Evolutionary conservation across 2,797 vertebrate species (phyloP).

Genomic region (Propithecus deckenii): DNA sequence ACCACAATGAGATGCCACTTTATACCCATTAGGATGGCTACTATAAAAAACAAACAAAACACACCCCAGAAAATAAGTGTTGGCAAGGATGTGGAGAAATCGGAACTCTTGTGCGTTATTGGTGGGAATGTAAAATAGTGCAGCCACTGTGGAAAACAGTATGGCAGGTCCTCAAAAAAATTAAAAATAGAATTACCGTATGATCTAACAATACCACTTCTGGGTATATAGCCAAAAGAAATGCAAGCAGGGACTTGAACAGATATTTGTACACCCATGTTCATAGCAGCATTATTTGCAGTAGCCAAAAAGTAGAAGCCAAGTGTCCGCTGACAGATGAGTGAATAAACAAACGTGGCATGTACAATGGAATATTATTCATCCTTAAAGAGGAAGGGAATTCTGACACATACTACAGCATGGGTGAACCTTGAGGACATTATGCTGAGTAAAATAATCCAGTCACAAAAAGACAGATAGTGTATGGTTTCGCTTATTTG

Average conservation of each 20-base stretch:
- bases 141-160: not conserved
- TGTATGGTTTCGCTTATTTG: not conserved
- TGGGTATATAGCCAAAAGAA: not conserved
- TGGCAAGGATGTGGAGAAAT: not conserved
- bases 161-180: not conserved
- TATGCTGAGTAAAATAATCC: not conserved
- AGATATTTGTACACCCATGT: not conserved
- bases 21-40: not conserved
- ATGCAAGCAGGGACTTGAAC: not conserved
- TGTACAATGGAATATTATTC: not conserved
- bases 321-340: no score
- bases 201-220: not conserved
- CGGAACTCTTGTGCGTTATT: not conserved
- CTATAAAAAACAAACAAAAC: not conserved
- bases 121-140: not conserved
- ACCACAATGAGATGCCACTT: not conserved
- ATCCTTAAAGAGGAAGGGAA: not conserved
- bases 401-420: not conserved
- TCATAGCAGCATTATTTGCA: not conserved
- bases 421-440: not conserved
- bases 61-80: not conserved
- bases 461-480: not conserved
- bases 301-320: not conserved
- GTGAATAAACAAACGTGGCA: not conserved
- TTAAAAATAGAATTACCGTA: not conserved